A percentile compares a stretch with the other conserved stretches of the same genome.
phyloP scores from a whole-genome alignment of 2,797 vertebrate genomes.

The Percopsis omiscomaycus region DNA sequence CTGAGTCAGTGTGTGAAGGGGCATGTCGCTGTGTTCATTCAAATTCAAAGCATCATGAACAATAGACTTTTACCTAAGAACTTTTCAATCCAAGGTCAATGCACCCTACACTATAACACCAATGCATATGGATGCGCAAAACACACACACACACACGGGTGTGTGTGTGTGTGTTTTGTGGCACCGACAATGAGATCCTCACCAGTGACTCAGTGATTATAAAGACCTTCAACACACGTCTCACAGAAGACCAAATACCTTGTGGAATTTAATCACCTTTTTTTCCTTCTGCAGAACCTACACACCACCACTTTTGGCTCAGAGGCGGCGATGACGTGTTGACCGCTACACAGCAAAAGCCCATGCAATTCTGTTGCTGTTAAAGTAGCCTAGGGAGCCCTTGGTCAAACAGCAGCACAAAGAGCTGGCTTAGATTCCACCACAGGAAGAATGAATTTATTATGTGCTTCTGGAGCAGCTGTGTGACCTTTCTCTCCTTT shows the following conservation, averaged over 20 bases:
- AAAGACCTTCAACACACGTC: conserved; percentile 20
- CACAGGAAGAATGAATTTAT: neutral
- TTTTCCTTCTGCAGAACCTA: conserved; percentile 4
- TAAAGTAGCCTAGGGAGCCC: conserved; percentile 3
- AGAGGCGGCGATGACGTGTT: neutral
- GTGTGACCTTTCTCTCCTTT: neutral
- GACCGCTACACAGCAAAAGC: conserved; percentile 1
- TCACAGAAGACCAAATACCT: conserved; percentile 6
- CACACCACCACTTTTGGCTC: conserved; percentile 29
- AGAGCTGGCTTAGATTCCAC: neutral
- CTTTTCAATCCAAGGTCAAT: too few relatives aligned
- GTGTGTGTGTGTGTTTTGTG: conserved; percentile 24
- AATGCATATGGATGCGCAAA: too few relatives aligned
- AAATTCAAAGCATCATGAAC: too few relatives aligned
- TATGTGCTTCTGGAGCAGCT: conserved; percentile 3
- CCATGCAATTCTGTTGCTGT: conserved; percentile 25
- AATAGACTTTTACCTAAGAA: too few relatives aligned
- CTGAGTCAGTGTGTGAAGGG: conserved; percentile 19
- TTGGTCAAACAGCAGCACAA: neutral
- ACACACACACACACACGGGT: too few relatives aligned
- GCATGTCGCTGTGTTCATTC: neutral
- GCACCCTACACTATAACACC: too few relatives aligned
- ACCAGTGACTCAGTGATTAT: conserved; percentile 44
- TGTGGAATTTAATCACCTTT: conserved; percentile 30
- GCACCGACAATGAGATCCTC: neutral